Percentiles rank a stretch among this genome's conserved stretches.
Evolutionary conservation across 2,113 vertebrate genomes (phyloP).

Genomic region (Epinephelus lanceolatus): DNA sequence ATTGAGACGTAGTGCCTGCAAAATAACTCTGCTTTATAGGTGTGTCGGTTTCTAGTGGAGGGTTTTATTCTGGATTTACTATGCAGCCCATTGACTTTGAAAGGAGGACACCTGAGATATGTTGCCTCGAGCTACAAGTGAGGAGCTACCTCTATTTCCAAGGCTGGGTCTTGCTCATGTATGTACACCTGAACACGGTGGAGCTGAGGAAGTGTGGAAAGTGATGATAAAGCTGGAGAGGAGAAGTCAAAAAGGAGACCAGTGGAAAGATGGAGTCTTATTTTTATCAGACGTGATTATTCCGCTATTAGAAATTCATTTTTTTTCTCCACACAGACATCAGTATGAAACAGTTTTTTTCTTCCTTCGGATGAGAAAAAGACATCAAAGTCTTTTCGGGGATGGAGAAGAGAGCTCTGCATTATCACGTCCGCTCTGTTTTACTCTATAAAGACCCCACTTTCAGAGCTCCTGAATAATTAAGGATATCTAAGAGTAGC

Average conservation of each 20-base stretch:
- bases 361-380: conserved; percentile 33
- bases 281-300: conserved; percentile 63
- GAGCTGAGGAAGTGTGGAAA: neutral
- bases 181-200: neutral
- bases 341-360: conserved; percentile 23
- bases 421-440: conserved; percentile 54
- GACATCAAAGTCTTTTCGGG: conserved; percentile 51
- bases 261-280: conserved; percentile 31
- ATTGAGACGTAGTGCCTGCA: conserved; percentile 35
- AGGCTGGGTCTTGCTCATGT: neutral
- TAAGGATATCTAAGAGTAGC: conserved; percentile 61
- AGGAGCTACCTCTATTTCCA: neutral
- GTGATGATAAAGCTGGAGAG: conserved; percentile 20
- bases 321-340: conserved; percentile 26
- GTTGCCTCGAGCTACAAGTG: conserved; percentile 30
- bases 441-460: conserved; percentile 60
- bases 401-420: conserved; percentile 43
- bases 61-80: conserved; percentile 40
- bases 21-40: conserved; percentile 6
- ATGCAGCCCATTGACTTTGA: conserved; percentile 31
- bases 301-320: conserved; percentile 52
- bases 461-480: conserved; percentile 73
- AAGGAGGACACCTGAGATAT: conserved; percentile 34
- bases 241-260: conserved; percentile 38
- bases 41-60: conserved; percentile 8